A percentile compares a stretch with the other conserved stretches of the same genome.
Conservation (phyloP, 2,888 invertebrate species). For the Saturnia japonica region DNA sequence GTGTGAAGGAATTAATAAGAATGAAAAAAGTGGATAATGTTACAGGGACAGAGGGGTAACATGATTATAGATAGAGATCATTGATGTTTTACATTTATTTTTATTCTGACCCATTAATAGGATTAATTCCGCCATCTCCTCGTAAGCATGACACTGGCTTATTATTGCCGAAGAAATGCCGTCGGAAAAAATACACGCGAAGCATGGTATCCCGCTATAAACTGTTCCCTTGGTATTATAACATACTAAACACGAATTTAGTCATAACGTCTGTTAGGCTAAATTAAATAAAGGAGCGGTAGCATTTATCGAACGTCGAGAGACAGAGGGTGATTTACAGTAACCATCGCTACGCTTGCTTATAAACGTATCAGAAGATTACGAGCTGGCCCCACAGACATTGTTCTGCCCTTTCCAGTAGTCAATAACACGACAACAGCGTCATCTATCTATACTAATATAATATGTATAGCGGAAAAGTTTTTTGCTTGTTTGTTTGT, state of each 20-base stretch:
- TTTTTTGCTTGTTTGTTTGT: no score
- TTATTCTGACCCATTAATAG: conserved; percentile 2
- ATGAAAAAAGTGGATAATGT: no score
- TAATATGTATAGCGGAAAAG: no score
- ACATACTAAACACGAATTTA: not conserved
- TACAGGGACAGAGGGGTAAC: no score
- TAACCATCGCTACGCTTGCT: not conserved
- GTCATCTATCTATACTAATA: no score
- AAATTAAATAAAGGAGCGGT: conserved; percentile 1
- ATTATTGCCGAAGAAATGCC: conserved; percentile 21
- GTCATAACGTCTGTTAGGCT: not conserved
- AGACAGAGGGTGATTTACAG: not conserved
- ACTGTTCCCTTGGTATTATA: conserved; percentile 28
- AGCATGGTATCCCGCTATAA: conserved; percentile 51
- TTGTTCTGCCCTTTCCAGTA: no score
- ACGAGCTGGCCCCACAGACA: no score
- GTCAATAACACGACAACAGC: no score
- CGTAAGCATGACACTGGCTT: conserved; percentile 1
- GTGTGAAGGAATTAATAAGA: no score
- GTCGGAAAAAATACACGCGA: conserved; percentile 53
- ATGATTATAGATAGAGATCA: no score
- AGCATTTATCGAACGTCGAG: not conserved
- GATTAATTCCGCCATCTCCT: conserved; percentile 10
- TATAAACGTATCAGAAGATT: no score
- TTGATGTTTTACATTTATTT: not conserved